phyloP scores from a whole-genome alignment of 2,888 invertebrate genomes.

The Dyspetes luteomarginatus region DNA sequence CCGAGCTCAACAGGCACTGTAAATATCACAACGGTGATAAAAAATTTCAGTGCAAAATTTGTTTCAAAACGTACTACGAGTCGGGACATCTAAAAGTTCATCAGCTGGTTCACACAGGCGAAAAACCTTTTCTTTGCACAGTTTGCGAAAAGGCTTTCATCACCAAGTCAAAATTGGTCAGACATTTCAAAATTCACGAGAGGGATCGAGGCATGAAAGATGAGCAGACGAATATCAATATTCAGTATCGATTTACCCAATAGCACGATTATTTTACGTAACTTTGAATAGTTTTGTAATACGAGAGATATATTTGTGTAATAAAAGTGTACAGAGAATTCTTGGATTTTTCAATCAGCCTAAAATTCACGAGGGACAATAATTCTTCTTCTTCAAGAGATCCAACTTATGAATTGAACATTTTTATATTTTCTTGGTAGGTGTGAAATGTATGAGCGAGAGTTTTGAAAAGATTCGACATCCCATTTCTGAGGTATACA shows the following conservation, averaged over 20 bases:
- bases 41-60: conserved; percentile 76
- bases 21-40: conserved; percentile 79
- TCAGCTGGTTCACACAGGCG: conserved; percentile 79
- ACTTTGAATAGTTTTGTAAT: background rate
- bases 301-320: background rate
- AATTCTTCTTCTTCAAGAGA: too few relatives aligned
- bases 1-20: conserved; percentile 78
- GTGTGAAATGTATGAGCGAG: too few relatives aligned
- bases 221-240: background rate
- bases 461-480: too few relatives aligned
- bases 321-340: background rate
- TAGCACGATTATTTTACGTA: background rate
- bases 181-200: conserved; percentile 77
- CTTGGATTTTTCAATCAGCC: background rate
- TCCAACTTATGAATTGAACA: too few relatives aligned
- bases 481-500: too few relatives aligned
- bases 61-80: conserved; percentile 78
- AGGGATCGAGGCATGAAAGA: conserved; percentile 46
- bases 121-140: conserved; percentile 77
- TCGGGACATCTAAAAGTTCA: conserved; percentile 80
- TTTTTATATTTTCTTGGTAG: too few relatives aligned
- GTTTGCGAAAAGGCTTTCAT: conserved; percentile 79
- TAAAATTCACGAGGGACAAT: background rate
- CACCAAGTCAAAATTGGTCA: conserved; percentile 77
- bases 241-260: conserved; percentile 4